Evolutionary conservation across 2,797 vertebrate species (phyloP), one percentile per base, ranked within the genome.

Genomic region (Sebastes diaconus): DNA sequence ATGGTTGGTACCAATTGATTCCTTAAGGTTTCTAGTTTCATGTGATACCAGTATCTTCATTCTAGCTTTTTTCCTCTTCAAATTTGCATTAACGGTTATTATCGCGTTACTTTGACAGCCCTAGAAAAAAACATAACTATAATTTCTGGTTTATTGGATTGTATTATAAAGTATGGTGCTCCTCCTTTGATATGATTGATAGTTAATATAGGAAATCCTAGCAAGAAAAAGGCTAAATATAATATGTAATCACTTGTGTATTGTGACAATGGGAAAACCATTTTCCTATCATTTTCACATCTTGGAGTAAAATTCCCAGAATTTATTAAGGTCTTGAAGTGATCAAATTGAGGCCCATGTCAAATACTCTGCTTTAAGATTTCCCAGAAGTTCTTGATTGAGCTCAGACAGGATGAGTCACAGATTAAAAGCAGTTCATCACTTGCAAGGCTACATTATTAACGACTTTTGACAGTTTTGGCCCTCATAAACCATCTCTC

Each of bases 361-460:
- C 36, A 50, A 22, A 59, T 18, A 59, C 32, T 61, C 39, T 30
- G 14, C 39, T 77, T 66, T 34, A 55, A 71, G 58, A n/a, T 39
- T 25, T 59, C 54, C 14, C 25, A 46, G 42, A 46, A 6, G n/a
- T 55, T 55, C 57, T 42, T 69, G 9, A n/a, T 9, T 69, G 42
- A 32, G 8, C 78, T 61, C 4, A 22, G 57, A 50, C 50, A 50
- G 12, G 34, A 63, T 25, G 74, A 81, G 59, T 30, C 18, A n/a
- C 71, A 63, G 36, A 81, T 72, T 63, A 75, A 81, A 81, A 75
- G 14, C 60, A 81, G 42, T 32, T 68, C 68, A 68, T 75, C 58
- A 29, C 16, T 30, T 32, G 20, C 64, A 71, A 72, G 13, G 39
- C 42, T 32, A 4, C 22, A 42, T 60, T 42, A 73, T 55, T 60